Conservation (phyloP, 2,797 vertebrate species). For the Phaenicophaeus curvirostris region DNA sequence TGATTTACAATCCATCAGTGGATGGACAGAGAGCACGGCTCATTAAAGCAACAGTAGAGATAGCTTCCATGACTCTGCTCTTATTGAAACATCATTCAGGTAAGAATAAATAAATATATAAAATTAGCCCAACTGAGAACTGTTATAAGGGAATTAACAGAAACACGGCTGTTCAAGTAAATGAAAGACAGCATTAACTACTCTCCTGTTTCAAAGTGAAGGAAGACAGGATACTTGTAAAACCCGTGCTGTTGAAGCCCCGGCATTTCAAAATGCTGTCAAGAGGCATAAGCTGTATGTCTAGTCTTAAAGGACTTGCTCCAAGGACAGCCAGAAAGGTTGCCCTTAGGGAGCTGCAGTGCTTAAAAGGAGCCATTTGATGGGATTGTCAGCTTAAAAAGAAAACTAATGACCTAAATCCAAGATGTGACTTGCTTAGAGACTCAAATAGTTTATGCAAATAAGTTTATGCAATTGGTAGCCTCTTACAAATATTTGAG, state of each 20-base stretch:
- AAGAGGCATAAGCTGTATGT: not conserved
- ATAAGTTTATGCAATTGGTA: not conserved
- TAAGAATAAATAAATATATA: not conserved
- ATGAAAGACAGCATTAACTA: not conserved
- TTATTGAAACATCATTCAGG: not conserved
- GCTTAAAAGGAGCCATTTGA: conserved; percentile 34
- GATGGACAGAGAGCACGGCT: conserved; percentile 10
- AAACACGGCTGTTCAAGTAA: not conserved
- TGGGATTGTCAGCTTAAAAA: conserved; percentile 44
- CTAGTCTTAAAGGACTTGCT: not conserved
- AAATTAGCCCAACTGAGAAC: not conserved
- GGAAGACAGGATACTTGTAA: not conserved
- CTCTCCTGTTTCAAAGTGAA: not conserved
- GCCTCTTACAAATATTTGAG: not conserved
- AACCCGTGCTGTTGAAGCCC: not conserved
- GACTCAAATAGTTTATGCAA: not conserved
- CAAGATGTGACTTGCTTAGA: conserved; percentile 19
- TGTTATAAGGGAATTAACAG: not conserved
- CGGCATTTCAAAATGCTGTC: not conserved
- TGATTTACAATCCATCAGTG: conserved; percentile 25
- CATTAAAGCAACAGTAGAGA: not conserved
- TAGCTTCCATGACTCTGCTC: not conserved
- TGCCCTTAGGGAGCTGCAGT: not conserved
- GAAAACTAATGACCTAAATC: conserved; percentile 46
- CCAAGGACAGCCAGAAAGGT: conserved; percentile 25